Percentiles rank a stretch among this genome's conserved stretches.
These are phyloP conservation scores for Halocynthia aurantium DNA, from an alignment of 23 tunicate genomes.

Conservation along the genomic window DNA sequence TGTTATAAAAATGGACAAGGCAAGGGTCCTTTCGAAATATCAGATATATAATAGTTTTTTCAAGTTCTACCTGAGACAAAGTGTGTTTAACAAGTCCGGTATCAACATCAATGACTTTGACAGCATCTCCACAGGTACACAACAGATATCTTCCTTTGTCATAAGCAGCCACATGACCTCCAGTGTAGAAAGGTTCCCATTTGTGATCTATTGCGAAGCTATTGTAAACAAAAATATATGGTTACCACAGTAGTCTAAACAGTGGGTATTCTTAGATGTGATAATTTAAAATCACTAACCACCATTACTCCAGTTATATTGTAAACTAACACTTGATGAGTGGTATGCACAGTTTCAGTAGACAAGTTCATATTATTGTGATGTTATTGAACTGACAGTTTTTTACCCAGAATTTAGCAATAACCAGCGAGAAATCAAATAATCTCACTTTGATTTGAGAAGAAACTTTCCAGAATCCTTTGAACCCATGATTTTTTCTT, in stretches of 20 bases:
- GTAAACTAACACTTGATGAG: too few relatives aligned
- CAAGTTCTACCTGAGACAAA: slow-evolving; percentile 21
- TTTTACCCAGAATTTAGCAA: background rate
- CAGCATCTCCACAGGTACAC: slow-evolving; percentile 55
- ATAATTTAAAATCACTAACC: too few relatives aligned
- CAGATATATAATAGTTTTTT: background rate
- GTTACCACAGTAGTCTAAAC: background rate
- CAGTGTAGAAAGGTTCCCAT: slow-evolving; percentile 85
- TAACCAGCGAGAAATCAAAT: background rate
- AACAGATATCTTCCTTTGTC: slow-evolving; percentile 38
- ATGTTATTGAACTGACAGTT: too few relatives aligned
- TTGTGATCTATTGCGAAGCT: slow-evolving; percentile 46
- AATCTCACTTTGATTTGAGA: slow-evolving; percentile 18
- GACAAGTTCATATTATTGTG: too few relatives aligned
- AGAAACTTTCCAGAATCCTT: background rate
- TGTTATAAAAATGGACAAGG: background rate
- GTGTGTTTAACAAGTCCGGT: slow-evolving; percentile 50
- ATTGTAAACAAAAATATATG: background rate
- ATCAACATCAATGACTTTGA: slow-evolving; percentile 37
- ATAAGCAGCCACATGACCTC: slow-evolving; percentile 47
- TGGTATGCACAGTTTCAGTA: too few relatives aligned
- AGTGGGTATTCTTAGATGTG: background rate
- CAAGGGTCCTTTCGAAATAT: background rate
- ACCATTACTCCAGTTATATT: too few relatives aligned
- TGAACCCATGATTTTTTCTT: background rate